Conservation (phyloP, 2,888 invertebrate genomes). For the Temnothorax unifasciatus region DNA sequence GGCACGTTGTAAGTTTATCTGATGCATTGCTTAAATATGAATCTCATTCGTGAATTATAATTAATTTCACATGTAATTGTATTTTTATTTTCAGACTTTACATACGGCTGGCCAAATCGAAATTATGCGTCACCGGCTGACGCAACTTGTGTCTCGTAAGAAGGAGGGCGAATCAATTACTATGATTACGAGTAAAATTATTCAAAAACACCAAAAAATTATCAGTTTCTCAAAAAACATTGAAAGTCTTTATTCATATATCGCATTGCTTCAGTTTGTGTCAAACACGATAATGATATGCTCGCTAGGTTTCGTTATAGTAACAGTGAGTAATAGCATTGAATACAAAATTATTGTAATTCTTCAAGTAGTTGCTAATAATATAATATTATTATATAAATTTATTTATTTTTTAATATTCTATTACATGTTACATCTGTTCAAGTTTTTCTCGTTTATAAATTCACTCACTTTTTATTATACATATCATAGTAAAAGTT, state of each 20-base stretch:
- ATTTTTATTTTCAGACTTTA: constrained; percentile 47
- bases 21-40: not conserved
- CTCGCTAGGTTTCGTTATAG: constrained; percentile 34
- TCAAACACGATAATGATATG: constrained; percentile 60
- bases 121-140: constrained; percentile 41
- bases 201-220: constrained; percentile 60
- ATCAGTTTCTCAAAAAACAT: constrained; percentile 59
- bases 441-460: not conserved
- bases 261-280: constrained; percentile 60
- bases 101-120: constrained; percentile 57
- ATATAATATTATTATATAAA: not conserved
- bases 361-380: not conserved
- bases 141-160: not conserved
- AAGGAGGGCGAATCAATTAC: not conserved
- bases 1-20: not conserved
- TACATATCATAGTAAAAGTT: constrained; percentile 1
- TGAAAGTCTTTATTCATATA: constrained; percentile 59
- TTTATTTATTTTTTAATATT: not conserved
- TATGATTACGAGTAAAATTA: constrained; percentile 25
- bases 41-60: constrained; percentile 20
- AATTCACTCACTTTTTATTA: not conserved
- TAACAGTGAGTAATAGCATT: constrained; percentile 34
- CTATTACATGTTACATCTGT: not conserved
- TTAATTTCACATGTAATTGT: not conserved
- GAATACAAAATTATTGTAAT: not conserved